Conservation (phyloP, 2,797 vertebrate genomes). For the Argyrosomus regius region DNA sequence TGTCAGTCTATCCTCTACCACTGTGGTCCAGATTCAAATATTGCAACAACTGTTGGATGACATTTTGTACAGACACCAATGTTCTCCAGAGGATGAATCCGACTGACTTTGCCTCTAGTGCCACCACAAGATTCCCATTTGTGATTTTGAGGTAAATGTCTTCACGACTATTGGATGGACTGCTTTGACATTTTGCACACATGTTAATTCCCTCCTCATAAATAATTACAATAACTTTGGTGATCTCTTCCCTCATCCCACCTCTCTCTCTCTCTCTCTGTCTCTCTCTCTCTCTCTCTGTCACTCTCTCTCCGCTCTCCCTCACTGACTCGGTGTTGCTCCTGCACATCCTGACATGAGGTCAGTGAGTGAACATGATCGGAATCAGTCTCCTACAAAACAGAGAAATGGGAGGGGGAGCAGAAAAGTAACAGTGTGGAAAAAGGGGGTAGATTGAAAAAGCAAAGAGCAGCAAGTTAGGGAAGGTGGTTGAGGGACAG, state of each 20-base stretch:
- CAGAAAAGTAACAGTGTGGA: not conserved
- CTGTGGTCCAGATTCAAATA: not conserved
- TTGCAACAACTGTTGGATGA: not conserved
- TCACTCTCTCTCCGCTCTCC: not conserved
- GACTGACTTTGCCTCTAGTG: not conserved
- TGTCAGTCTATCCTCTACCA: not conserved
- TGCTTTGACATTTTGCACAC: not conserved
- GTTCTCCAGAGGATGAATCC: no score
- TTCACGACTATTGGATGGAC: not conserved
- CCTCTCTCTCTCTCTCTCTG: not conserved
- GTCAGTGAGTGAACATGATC: conserved; percentile 42
- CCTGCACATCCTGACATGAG: conserved; percentile 36
- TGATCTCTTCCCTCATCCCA: not conserved
- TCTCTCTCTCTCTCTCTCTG: not conserved
- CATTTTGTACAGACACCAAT: not conserved
- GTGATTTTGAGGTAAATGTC: not conserved
- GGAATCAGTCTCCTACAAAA: conserved; percentile 47
- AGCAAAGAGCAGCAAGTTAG: conserved; percentile 21
- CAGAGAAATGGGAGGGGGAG: not conserved
- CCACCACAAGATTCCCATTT: not conserved
- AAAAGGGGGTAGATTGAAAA: not conserved
- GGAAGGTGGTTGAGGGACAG: conserved; percentile 19
- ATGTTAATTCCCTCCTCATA: not conserved
- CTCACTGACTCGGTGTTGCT: conserved; percentile 8
- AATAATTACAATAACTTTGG: not conserved